Evolutionary conservation across 2,113 vertebrate genomes (phyloP).

Genomic region (Malurus melanocephalus): DNA sequence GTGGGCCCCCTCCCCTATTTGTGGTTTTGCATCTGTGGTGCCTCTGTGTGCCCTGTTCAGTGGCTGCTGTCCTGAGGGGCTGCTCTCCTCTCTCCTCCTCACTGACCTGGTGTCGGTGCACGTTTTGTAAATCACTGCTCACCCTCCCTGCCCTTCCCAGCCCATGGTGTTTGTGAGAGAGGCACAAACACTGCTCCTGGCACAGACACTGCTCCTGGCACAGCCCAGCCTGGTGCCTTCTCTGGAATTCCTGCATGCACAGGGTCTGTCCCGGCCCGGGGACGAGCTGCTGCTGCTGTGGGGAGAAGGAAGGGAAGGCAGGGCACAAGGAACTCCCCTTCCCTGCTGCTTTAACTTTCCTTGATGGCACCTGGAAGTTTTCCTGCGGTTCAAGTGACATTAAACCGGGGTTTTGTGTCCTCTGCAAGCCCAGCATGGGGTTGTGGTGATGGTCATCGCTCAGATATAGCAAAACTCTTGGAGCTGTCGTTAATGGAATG

Average conservation of each 20-base stretch:
- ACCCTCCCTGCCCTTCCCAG: neutral
- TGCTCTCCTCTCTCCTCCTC: neutral
- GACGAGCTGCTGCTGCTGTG: fast-evolving
- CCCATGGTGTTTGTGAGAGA: neutral
- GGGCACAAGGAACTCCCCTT: neutral
- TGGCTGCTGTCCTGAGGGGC: neutral
- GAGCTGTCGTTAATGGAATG: fast-evolving
- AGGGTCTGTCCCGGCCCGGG: neutral
- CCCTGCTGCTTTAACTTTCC: neutral
- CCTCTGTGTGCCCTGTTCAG: fast-evolving
- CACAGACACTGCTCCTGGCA: neutral
- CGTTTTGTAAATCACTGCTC: neutral
- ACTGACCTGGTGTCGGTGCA: neutral
- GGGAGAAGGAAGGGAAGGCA: too few relatives aligned
- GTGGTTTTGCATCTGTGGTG: neutral
- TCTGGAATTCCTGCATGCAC: fast-evolving
- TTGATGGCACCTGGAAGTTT: neutral
- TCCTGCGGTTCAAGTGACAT: neutral
- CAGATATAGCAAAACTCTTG: fast-evolving
- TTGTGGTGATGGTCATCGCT: fast-evolving
- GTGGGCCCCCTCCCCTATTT: neutral
- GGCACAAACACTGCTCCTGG: neutral
- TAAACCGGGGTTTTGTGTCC: neutral
- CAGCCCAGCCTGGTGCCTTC: fast-evolving
- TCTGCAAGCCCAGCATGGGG: neutral